Evolutionary conservation across 2,113 vertebrate genomes (phyloP).

Genomic region (Tinamus guttatus): DNA sequence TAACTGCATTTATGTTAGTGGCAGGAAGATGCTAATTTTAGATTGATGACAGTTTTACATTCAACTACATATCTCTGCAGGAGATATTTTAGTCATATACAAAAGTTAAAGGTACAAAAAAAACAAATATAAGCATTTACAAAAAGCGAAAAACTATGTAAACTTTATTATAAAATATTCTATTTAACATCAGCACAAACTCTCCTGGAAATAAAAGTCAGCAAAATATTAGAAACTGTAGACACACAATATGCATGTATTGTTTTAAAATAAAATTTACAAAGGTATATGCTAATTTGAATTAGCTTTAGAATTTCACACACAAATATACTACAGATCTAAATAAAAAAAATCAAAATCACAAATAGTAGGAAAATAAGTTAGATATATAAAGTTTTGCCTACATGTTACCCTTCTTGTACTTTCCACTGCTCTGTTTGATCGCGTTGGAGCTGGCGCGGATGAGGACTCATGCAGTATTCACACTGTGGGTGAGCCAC

Average conservation of each 20-base stretch:
- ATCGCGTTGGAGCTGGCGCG: neutral
- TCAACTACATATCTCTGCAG: neutral
- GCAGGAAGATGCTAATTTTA: neutral
- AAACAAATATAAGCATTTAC: neutral
- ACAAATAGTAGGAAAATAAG: conserved; percentile 79
- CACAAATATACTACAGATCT: conserved; percentile 57
- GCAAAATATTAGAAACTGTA: neutral
- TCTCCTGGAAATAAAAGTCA: neutral
- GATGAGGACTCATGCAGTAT: neutral
- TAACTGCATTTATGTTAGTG: neutral
- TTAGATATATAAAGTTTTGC: conserved; percentile 82
- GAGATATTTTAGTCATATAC: neutral
- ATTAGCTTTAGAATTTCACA: neutral
- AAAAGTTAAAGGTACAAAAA: neutral
- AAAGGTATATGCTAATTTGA: neutral
- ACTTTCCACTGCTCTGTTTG: neutral
- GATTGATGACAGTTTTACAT: neutral
- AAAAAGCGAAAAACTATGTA: neutral
- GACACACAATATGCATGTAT: no score
- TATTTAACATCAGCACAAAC: neutral
- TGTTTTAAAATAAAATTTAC: neutral
- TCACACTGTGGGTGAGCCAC: neutral
- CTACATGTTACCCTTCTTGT: neutral
- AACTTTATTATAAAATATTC: neutral
- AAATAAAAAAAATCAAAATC: conserved; percentile 79